Evolutionary conservation across 2,888 invertebrate genomes (phyloP).

Genomic region (Cremastobaeus sp.): DNA sequence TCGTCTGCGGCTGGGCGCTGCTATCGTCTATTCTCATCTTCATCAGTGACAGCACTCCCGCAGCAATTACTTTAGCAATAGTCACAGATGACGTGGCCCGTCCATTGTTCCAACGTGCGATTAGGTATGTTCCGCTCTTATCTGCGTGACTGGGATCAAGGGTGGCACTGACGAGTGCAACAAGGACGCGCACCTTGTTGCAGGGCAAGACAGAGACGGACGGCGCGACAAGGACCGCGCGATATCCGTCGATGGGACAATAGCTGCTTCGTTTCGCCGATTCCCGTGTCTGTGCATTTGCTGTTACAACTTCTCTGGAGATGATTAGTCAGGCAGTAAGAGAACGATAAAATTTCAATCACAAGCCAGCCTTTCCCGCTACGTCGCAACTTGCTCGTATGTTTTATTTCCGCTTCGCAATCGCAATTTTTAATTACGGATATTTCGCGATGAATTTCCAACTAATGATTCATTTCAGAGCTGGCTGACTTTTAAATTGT

Average conservation of each 20-base stretch:
- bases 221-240: background rate
- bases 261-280: slow-evolving; percentile 34
- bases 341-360: slow-evolving; percentile 47
- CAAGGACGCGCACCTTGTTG: too few species aligned
- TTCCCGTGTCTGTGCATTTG: slow-evolving; percentile 55
- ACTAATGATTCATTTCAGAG: slow-evolving; percentile 22
- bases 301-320: slow-evolving; percentile 53
- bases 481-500: slow-evolving; percentile 7
- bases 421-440: slow-evolving; percentile 37
- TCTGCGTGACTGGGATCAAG: slow-evolving; percentile 58
- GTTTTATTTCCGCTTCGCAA: slow-evolving; percentile 36
- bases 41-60: slow-evolving; percentile 57
- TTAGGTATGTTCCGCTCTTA: slow-evolving; percentile 71
- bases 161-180: slow-evolving; percentile 25
- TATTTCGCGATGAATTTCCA: slow-evolving; percentile 13
- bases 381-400: slow-evolving; percentile 1
- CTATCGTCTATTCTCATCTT: slow-evolving; percentile 58
- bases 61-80: slow-evolving; percentile 75
- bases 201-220: slow-evolving; percentile 18
- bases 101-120: slow-evolving; percentile 74
- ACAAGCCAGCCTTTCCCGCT: slow-evolving; percentile 23
- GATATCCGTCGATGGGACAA: slow-evolving; percentile 54
- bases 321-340: slow-evolving; percentile 52
- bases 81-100: slow-evolving; percentile 73
- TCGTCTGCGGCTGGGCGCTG: background rate